Percentiles rank a stretch among this genome's conserved stretches.
These are phyloP conservation scores for Pseudorhombus dupliciocellatus DNA, from an alignment of 2,113 vertebrate genomes.

Conservation along the genomic window DNA sequence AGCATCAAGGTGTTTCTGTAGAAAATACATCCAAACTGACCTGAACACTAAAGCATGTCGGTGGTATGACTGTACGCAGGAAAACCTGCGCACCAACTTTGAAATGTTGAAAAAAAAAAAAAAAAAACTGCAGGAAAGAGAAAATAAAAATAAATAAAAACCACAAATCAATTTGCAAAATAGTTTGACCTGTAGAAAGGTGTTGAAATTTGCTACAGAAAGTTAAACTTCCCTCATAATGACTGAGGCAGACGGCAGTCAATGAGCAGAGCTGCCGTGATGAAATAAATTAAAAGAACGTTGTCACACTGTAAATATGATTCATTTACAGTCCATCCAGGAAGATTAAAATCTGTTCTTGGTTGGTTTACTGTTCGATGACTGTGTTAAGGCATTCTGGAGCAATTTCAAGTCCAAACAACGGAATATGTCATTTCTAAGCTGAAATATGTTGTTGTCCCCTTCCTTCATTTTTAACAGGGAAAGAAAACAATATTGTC, in stretches of 20 bases:
- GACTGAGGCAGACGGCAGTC: not conserved
- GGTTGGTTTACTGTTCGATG: not conserved
- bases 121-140: not conserved
- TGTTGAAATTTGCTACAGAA: not conserved
- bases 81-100: not conserved
- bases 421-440: not conserved
- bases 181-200: not conserved
- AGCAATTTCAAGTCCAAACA: not conserved
- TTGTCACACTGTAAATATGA: not conserved
- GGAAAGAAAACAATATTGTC: not conserved
- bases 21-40: not conserved
- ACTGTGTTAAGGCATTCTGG: conserved; percentile 13
- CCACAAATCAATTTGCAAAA: conserved; percentile 1
- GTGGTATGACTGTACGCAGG: not conserved
- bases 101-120: not conserved
- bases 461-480: not conserved
- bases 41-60: not conserved
- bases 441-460: not conserved
- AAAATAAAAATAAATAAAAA: not conserved
- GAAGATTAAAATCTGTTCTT: not conserved
- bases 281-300: conserved; percentile 23
- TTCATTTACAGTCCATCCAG: not conserved
- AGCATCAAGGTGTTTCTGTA: not conserved
- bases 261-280: not conserved
- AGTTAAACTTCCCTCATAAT: not conserved